Percentiles rank a stretch among this genome's conserved stretches.
phyloP scores from a whole-genome alignment of 2,113 vertebrate species.

The Cercopithecus mona region DNA sequence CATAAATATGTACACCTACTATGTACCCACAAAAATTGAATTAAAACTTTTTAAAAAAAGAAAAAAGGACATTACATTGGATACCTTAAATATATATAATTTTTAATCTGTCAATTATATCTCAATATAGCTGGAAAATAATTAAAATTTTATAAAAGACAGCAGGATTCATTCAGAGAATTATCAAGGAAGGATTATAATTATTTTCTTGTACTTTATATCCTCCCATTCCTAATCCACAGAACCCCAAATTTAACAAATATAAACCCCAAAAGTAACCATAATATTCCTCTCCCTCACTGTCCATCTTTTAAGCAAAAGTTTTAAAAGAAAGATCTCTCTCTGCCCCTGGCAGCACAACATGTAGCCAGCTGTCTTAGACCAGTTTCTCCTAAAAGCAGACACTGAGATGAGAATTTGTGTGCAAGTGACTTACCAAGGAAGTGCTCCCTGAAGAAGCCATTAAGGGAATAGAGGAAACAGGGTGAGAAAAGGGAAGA shows the following conservation, averaged over 20 bases:
- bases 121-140: not conserved
- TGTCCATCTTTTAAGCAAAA: not conserved
- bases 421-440: not conserved
- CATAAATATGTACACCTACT: too few species aligned
- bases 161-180: not conserved
- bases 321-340: not conserved
- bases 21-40: too few species aligned
- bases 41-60: too few species aligned
- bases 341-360: not conserved
- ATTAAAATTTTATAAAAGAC: not conserved
- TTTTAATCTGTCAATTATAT: not conserved
- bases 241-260: conserved; percentile 4
- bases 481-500: not conserved
- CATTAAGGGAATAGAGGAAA: not conserved
- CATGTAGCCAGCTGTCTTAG: not conserved
- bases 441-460: not conserved
- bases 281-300: not conserved
- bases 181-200: not conserved
- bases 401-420: not conserved
- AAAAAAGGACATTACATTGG: too few species aligned
- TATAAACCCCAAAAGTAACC: not conserved
- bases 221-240: not conserved
- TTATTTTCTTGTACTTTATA: not conserved
- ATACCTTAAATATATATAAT: not conserved
- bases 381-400: conserved; percentile 22